A percentile compares a stretch with the other conserved stretches of the same genome.
phyloP scores from a whole-genome alignment of 2,888 invertebrate species.

The Eremobia ochroleuca region DNA sequence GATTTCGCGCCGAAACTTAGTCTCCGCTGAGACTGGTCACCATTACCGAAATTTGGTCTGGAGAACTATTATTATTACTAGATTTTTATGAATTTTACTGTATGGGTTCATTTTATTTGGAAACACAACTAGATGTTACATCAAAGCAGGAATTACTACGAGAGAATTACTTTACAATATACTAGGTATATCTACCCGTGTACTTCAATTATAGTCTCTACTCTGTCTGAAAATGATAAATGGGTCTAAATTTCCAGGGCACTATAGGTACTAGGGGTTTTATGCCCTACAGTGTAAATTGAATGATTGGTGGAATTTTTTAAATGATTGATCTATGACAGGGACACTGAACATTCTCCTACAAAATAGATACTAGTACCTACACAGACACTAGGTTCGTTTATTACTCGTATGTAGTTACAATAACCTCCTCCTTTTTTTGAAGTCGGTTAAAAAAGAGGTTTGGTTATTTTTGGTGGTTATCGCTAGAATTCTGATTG shows the following conservation, averaged over 20 bases:
- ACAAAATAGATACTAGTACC: neutral
- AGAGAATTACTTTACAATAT: neutral
- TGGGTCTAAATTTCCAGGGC: constrained; percentile 18
- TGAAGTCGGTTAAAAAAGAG: no score
- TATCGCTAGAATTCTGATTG: neutral
- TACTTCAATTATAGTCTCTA: neutral
- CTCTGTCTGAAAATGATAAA: constrained; percentile 22
- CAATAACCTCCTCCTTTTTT: no score
- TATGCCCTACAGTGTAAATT: neutral
- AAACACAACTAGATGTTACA: neutral
- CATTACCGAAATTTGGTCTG: neutral
- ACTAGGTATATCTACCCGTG: neutral
- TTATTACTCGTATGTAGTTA: neutral
- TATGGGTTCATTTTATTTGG: neutral
- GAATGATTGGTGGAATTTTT: neutral
- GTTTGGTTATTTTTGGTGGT: neutral
- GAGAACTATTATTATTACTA: neutral
- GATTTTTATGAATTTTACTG: neutral
- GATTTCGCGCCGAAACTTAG: neutral
- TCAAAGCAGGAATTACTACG: neutral
- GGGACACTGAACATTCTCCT: neutral
- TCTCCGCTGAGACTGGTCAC: neutral
- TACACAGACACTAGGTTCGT: no score
- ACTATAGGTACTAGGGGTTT: neutral
- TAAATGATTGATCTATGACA: constrained; percentile 34